These are phyloP conservation scores for Abrostola triplasia DNA, from an alignment of 2,888 invertebrate genomes.

Conservation along the genomic window DNA sequence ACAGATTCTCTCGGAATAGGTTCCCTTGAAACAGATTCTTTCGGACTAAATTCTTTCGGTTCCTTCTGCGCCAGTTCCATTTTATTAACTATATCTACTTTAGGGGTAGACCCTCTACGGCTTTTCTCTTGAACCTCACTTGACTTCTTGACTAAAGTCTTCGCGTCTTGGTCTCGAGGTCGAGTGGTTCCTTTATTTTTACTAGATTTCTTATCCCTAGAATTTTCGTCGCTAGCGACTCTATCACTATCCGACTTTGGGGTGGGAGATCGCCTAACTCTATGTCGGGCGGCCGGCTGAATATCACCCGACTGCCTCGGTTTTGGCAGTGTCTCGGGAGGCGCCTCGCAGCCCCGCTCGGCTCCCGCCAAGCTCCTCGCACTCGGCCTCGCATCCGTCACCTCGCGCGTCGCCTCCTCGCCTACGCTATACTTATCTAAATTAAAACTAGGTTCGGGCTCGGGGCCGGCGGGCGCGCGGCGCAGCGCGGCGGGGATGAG, in stretches of 20 bases:
- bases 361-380: slow-evolving; percentile 54
- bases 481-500: slow-evolving; percentile 61
- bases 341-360: slow-evolving; percentile 63
- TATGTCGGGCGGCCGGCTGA: slow-evolving; percentile 72
- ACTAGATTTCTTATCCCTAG: slow-evolving; percentile 64
- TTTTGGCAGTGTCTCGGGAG: slow-evolving; percentile 75
- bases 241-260: slow-evolving; percentile 67
- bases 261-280: slow-evolving; percentile 81
- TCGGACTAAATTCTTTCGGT: slow-evolving; percentile 14
- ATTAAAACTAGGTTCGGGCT: slow-evolving; percentile 38
- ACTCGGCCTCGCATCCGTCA: slow-evolving; percentile 55
- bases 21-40: slow-evolving; percentile 12
- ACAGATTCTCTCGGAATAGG: slow-evolving; percentile 16
- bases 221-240: slow-evolving; percentile 67
- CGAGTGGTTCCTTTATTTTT: slow-evolving; percentile 45
- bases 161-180: slow-evolving; percentile 32
- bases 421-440: slow-evolving; percentile 55
- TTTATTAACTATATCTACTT: slow-evolving; percentile 35
- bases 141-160: slow-evolving; percentile 19
- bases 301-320: slow-evolving; percentile 73
- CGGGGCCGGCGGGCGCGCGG: not conserved
- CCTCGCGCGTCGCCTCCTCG: slow-evolving; percentile 57
- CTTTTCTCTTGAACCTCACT: slow-evolving; percentile 23
- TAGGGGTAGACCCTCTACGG: slow-evolving; percentile 33
- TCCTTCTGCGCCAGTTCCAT: slow-evolving; percentile 31